phyloP scores from a whole-genome alignment of 2,888 invertebrate species.

The Monopis laevigella region DNA sequence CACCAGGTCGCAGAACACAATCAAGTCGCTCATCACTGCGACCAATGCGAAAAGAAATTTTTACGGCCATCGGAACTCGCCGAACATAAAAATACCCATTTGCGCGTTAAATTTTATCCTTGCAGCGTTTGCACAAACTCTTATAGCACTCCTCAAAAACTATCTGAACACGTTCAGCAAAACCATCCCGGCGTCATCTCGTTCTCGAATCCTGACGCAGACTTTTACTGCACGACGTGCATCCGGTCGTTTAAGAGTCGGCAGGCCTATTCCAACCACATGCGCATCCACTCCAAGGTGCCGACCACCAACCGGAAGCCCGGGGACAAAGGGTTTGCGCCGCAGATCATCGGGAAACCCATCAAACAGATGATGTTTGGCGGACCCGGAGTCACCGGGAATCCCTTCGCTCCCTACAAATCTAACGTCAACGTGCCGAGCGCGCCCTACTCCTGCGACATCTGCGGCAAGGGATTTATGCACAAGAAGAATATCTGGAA shows the following conservation, averaged over 20 bases:
- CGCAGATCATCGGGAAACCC: conserved; percentile 53
- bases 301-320: conserved; percentile 60
- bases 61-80: conserved; percentile 67
- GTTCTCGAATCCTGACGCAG: conserved; percentile 31
- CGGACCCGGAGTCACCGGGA: conserved; percentile 31
- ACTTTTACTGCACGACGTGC: conserved; percentile 68
- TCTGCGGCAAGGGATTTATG: conserved; percentile 71
- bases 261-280: conserved; percentile 63
- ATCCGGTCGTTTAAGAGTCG: conserved; percentile 67
- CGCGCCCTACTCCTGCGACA: conserved; percentile 68
- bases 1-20: conserved; percentile 67
- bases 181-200: conserved; percentile 48
- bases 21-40: conserved; percentile 64
- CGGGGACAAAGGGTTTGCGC: conserved; percentile 46
- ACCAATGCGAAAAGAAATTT: conserved; percentile 72
- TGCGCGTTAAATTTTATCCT: conserved; percentile 72
- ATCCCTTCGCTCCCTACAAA: conserved; percentile 42
- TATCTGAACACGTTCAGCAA: conserved; percentile 65
- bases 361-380: conserved; percentile 40
- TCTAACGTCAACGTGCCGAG: conserved; percentile 52
- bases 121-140: conserved; percentile 68
- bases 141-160: conserved; percentile 70
- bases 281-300: conserved; percentile 62
- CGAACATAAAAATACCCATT: conserved; percentile 73
- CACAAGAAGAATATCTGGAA: conserved; percentile 67